Conservation (phyloP, 1,140 invertebrate genomes). For the Neodiprion lecontei region DNA sequence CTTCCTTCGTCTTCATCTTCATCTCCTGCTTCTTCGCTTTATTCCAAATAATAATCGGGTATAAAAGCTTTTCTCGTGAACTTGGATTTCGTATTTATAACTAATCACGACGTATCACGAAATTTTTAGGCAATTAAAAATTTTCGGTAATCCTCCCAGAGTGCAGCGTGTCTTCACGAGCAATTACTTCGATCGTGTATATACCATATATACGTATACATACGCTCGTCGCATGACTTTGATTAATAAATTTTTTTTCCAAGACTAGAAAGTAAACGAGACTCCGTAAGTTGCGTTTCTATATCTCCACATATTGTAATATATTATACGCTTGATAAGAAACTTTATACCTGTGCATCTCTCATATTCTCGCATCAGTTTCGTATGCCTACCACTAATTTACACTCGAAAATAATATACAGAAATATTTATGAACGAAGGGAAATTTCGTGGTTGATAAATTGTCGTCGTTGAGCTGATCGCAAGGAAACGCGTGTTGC, state of each 20-base stretch:
- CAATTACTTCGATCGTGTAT: not conserved
- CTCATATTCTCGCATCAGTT: not conserved
- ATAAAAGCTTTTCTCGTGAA: not conserved
- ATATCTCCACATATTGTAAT: not conserved
- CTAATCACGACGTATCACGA: too few relatives aligned
- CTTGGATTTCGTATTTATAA: too few relatives aligned
- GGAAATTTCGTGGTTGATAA: slow-evolving; percentile 16
- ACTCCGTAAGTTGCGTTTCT: not conserved
- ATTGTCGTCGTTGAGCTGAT: not conserved
- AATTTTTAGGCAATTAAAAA: too few relatives aligned
- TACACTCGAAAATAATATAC: not conserved
- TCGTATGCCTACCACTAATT: not conserved
- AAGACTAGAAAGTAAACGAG: not conserved
- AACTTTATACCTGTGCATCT: not conserved
- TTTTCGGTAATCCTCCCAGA: too few relatives aligned
- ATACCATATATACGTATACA: not conserved
- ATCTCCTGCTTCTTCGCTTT: not conserved
- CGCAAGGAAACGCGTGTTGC: slow-evolving; percentile 1
- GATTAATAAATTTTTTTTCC: not conserved
- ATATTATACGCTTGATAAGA: not conserved
- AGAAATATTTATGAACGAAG: slow-evolving; percentile 9
- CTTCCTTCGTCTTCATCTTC: not conserved
- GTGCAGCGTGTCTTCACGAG: too few relatives aligned
- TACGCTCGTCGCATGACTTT: not conserved
- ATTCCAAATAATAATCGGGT: not conserved